These are phyloP conservation scores for Catharus bicknelli DNA, from an alignment of 2,113 vertebrate species.

Conservation along the genomic window DNA sequence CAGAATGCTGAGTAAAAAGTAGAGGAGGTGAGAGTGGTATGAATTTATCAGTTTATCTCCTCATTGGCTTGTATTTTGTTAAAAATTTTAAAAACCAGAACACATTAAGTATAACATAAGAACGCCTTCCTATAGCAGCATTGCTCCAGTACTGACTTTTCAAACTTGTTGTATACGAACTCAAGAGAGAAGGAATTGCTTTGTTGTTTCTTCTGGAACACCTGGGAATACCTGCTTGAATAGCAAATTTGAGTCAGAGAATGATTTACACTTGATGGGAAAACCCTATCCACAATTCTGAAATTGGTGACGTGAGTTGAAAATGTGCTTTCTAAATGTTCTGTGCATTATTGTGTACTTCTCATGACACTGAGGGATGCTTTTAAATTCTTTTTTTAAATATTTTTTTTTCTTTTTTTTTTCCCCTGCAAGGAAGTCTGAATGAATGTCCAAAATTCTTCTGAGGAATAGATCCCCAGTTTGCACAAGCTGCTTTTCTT, in stretches of 20 bases:
- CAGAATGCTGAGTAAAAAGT: accelerated
- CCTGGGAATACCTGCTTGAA: neutral
- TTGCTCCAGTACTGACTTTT: neutral
- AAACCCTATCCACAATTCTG: neutral
- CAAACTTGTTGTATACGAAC: neutral
- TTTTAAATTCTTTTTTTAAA: too few relatives aligned
- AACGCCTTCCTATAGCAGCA: neutral
- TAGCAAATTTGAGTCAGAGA: neutral
- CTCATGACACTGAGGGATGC: neutral
- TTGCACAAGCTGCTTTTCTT: neutral
- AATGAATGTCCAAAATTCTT: neutral
- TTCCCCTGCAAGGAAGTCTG: neutral
- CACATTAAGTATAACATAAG: too few relatives aligned
- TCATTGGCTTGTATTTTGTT: neutral
- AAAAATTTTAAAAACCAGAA: neutral
- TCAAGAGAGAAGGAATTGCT: neutral
- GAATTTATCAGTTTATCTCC: neutral
- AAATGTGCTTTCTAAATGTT: neutral
- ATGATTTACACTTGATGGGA: neutral
- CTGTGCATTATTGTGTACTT: neutral
- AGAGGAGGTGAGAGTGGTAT: neutral
- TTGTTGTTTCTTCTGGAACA: neutral
- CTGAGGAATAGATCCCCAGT: neutral
- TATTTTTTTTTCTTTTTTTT: too few relatives aligned
- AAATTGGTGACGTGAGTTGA: neutral